phyloP scores from a whole-genome alignment of 2,888 invertebrate genomes.

The Cheiracanthium punctorium region DNA sequence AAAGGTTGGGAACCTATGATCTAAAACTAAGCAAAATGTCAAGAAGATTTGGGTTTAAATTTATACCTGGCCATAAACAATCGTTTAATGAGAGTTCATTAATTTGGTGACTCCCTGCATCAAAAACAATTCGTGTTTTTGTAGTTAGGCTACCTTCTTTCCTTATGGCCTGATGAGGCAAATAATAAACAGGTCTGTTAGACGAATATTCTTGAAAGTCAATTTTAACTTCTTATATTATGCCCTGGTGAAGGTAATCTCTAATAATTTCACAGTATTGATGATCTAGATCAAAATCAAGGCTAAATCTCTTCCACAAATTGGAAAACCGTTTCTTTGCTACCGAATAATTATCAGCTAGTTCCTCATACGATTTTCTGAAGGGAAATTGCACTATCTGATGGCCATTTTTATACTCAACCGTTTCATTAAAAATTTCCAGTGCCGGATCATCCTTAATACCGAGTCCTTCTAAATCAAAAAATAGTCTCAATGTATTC shows the following conservation, averaged over 20 bases:
- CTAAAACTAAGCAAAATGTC: not conserved
- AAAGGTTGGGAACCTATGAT: too few relatives aligned
- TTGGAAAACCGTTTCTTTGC: not conserved
- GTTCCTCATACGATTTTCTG: not conserved
- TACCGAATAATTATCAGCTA: not conserved
- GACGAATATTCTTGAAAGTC: not conserved
- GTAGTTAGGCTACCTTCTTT: not conserved
- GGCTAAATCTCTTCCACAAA: not conserved
- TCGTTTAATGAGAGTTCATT: constrained; percentile 14
- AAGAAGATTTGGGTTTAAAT: not conserved
- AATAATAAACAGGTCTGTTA: not conserved
- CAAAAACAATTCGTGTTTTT: constrained; percentile 13
- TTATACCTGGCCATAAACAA: too few relatives aligned
- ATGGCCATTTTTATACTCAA: not conserved
- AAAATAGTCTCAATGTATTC: not conserved
- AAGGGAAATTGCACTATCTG: not conserved
- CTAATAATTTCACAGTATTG: not conserved
- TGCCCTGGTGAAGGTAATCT: not conserved
- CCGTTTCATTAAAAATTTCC: not conserved
- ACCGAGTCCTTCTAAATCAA: not conserved
- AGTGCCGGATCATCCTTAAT: not conserved
- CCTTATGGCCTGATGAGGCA: not conserved
- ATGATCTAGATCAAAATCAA: not conserved
- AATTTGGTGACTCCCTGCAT: constrained; percentile 21
- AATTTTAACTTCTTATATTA: not conserved